Conservation (phyloP, 2,888 invertebrate species). For the Mythimna loreyi region DNA sequence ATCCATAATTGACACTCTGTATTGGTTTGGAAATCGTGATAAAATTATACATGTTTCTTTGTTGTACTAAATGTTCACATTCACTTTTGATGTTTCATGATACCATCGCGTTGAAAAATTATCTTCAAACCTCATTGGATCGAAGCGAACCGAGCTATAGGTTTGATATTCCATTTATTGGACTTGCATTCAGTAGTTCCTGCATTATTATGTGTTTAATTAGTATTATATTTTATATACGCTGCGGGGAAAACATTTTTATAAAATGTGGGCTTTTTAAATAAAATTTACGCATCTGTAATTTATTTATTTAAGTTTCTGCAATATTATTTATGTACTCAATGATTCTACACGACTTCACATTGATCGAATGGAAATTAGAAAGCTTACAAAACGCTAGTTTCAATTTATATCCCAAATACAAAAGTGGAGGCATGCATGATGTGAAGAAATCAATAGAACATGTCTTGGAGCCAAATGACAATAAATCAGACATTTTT, state of each 20-base stretch:
- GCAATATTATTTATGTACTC: slow-evolving; percentile 23
- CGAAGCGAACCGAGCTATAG: slow-evolving; percentile 89
- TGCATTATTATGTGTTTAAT: slow-evolving; percentile 73
- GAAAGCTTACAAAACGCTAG: slow-evolving; percentile 49
- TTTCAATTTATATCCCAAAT: slow-evolving; percentile 11
- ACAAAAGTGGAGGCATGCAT: slow-evolving; percentile 17
- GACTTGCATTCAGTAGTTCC: slow-evolving; percentile 85
- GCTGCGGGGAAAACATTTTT: slow-evolving; percentile 57
- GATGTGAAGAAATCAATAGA: slow-evolving; percentile 20
- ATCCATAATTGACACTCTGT: slow-evolving; percentile 43
- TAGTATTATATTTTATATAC: slow-evolving; percentile 64
- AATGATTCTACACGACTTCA: slow-evolving; percentile 18
- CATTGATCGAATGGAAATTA: slow-evolving; percentile 11
- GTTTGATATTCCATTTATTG: slow-evolving; percentile 88
- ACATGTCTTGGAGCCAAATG: neutral
- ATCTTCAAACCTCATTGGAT: slow-evolving; percentile 80
- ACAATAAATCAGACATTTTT: neutral
- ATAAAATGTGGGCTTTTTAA: slow-evolving; percentile 56
- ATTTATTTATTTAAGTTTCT: slow-evolving; percentile 30
- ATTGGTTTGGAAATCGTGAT: slow-evolving; percentile 34
- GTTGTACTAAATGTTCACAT: slow-evolving; percentile 75
- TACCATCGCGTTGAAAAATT: slow-evolving; percentile 84
- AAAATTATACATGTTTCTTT: slow-evolving; percentile 43
- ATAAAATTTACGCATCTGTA: slow-evolving; percentile 23
- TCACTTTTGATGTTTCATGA: slow-evolving; percentile 89